Evolutionary conservation across 2,888 invertebrate genomes (phyloP), one percentile per base, ranked within the genome.

Genomic region (Metellina segmentata): DNA sequence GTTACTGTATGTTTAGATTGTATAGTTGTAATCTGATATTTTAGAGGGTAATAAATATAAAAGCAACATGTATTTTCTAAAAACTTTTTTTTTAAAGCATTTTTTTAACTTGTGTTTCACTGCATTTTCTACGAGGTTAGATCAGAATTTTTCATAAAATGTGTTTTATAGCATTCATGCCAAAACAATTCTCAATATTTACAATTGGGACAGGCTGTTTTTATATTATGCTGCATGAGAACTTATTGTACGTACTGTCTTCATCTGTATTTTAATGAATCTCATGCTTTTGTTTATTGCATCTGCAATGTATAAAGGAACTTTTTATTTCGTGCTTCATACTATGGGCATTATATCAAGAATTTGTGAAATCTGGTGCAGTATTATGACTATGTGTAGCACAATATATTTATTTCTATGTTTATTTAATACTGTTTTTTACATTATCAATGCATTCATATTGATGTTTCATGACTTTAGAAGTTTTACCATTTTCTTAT

Each of bases 381-480:
- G 83, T 82, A 82, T 82, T 82, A 82, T 53, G 53, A 34, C 4
- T 7, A 20, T 82, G 82, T 85, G 51, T 74, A 71, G 74, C 83
- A 85, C 83, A 85, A 85, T 74, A 85, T 74, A 74, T 85, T 74
- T 85, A 53, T 74, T 79, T 79, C 34, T 9, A 79, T 79, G 61
- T 79, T 53, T 53, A 53, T 79, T 79, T 52, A 34, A 52, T 20
- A 53, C 19, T 16, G 5, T 19, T 34, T 19, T 52, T 79, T 79
- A 19, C 19, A 19, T 52, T 20, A 53, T 79, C 19, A 51, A n/a
- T 77, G 49, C 51, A 19, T 79, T 61, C 61, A 53, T 34, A 61
- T 19, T 61, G 71, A 9, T 16, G 20, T 51, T 72, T 72, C 11
- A 52, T 85, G 16, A 53, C 7, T 72, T 82, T 7, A 5, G 53